Conservation (phyloP, 2,113 vertebrate species). For the Cyanistes caeruleus region DNA sequence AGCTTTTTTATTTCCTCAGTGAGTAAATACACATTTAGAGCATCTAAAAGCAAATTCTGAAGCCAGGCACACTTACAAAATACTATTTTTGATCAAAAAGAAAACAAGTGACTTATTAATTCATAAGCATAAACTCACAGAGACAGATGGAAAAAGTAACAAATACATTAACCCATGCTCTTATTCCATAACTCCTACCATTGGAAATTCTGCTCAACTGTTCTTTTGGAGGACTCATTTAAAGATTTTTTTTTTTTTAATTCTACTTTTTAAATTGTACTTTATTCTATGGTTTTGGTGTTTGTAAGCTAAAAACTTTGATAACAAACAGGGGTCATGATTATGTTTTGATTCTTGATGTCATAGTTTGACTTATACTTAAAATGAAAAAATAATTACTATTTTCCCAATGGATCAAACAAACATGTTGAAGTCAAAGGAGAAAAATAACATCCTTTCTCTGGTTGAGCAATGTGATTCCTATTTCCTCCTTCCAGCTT, state of each 20-base stretch:
- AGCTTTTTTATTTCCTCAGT: constrained; percentile 10
- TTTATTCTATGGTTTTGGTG: neutral
- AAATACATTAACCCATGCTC: constrained; percentile 20
- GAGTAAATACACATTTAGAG: constrained; percentile 56
- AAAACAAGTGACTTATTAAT: constrained; percentile 43
- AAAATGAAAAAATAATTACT: neutral
- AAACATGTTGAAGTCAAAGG: neutral
- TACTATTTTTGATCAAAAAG: constrained; percentile 14
- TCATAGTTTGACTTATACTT: neutral
- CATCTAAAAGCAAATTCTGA: constrained; percentile 42
- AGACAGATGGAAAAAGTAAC: constrained; percentile 11
- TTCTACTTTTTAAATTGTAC: neutral
- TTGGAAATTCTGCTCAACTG: constrained; percentile 13
- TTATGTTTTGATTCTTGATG: neutral
- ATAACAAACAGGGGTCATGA: neutral
- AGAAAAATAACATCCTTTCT: neutral
- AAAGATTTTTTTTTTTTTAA: neutral
- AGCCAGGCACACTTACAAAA: constrained; percentile 41
- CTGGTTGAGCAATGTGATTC: neutral
- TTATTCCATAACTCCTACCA: constrained; percentile 23
- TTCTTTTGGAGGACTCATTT: neutral
- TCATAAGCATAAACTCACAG: neutral
- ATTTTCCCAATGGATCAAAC: neutral
- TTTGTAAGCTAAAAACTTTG: neutral
- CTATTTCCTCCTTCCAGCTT: neutral